Percentiles rank a stretch among this genome's conserved stretches.
phyloP scores from a whole-genome alignment of 1,140 invertebrate species.

The Aporrectodea caliginosa region DNA sequence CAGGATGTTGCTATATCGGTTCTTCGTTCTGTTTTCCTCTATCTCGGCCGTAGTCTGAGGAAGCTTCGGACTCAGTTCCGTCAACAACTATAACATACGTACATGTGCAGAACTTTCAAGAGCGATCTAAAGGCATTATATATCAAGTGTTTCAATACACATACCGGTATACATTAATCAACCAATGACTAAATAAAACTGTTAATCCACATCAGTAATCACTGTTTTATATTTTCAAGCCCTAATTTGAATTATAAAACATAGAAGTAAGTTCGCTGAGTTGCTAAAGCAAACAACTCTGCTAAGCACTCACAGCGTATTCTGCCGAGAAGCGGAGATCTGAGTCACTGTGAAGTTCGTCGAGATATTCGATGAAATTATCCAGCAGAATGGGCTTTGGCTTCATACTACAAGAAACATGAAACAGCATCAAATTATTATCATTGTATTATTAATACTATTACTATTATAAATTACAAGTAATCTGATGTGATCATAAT shows the following conservation, averaged over 20 bases:
- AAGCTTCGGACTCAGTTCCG: slow-evolving; percentile 22
- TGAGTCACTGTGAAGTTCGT: neutral
- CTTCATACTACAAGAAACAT: neutral
- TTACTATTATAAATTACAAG: neutral
- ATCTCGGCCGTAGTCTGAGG: slow-evolving; percentile 22
- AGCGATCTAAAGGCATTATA: neutral
- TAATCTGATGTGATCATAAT: too few relatives aligned
- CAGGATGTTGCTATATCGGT: slow-evolving; percentile 33
- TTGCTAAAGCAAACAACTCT: neutral
- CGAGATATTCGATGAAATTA: neutral
- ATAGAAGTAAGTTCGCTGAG: neutral
- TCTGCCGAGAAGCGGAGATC: neutral
- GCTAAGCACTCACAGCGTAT: neutral
- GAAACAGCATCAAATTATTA: neutral
- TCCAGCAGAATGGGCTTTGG: neutral
- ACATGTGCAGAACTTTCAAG: neutral
- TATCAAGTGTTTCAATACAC: neutral
- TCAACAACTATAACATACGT: slow-evolving; percentile 20
- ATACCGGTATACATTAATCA: too few relatives aligned
- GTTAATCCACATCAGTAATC: too few relatives aligned
- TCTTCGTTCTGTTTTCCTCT: slow-evolving; percentile 26
- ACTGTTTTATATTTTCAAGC: neutral
- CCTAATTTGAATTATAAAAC: neutral
- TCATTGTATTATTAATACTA: neutral
- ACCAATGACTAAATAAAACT: too few relatives aligned